A percentile compares a stretch with the other conserved stretches of the same genome.
These are phyloP conservation scores for Brenthis ino DNA, from an alignment of 2,888 invertebrate genomes.

Conservation along the genomic window DNA sequence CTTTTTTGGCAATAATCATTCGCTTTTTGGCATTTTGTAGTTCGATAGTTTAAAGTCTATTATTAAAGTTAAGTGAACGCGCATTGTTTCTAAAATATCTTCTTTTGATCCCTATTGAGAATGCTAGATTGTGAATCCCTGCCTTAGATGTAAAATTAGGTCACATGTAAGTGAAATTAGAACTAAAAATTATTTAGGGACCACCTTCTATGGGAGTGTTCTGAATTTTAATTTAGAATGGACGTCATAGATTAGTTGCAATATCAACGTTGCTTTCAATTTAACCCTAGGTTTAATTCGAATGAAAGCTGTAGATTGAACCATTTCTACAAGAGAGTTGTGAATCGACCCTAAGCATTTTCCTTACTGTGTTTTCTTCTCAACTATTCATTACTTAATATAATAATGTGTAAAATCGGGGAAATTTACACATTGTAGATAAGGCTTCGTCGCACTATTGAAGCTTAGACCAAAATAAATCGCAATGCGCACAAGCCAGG, in stretches of 20 bases:
- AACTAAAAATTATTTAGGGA: conserved; percentile 63
- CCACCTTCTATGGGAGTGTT: conserved; percentile 74
- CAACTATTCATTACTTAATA: conserved; percentile 51
- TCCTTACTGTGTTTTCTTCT: conserved; percentile 46
- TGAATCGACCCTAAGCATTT: conserved; percentile 63
- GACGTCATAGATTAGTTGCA: conserved; percentile 51
- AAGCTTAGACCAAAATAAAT: conserved; percentile 66
- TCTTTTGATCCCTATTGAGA: conserved; percentile 57
- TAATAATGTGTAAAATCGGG: conserved; percentile 72
- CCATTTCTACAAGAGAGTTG: conserved; percentile 64
- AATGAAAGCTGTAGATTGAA: conserved; percentile 50
- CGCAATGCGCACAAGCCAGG: conserved; percentile 71
- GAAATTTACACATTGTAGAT: conserved; percentile 76
- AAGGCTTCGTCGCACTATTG: conserved; percentile 65
- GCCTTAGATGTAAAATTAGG: conserved; percentile 65
- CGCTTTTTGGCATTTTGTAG: conserved; percentile 77
- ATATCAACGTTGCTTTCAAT: conserved; percentile 65
- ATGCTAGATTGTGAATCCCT: conserved; percentile 70
- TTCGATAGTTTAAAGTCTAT: conserved; percentile 65
- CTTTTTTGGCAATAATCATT: conserved; percentile 74
- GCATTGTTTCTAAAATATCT: conserved; percentile 54
- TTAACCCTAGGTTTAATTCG: conserved; percentile 64
- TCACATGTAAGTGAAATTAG: conserved; percentile 57
- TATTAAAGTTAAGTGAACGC: conserved; percentile 54
- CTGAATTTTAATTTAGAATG: conserved; percentile 60